Evolutionary conservation across 2,888 invertebrate genomes (phyloP).

Genomic region (Melikaiella ostensackeni): DNA sequence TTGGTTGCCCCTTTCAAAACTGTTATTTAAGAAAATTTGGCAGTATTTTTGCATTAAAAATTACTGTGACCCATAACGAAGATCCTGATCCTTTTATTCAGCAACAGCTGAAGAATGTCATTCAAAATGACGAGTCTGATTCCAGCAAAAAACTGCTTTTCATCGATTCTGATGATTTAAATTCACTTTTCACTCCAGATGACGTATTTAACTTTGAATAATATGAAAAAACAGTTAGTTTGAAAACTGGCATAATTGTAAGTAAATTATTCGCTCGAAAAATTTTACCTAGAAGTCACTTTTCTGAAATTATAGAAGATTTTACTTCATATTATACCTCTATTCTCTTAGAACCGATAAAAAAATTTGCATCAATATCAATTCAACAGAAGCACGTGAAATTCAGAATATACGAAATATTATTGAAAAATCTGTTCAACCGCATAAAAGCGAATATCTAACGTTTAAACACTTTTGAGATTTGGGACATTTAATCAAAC

Average conservation of each 20-base stretch:
- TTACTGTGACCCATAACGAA: background rate
- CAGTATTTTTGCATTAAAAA: background rate
- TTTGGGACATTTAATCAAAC: background rate
- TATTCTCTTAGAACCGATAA: background rate
- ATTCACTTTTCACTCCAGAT: background rate
- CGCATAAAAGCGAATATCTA: background rate
- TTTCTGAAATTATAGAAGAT: background rate
- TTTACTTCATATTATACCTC: background rate
- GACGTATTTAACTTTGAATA: background rate
- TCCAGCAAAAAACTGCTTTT: no score
- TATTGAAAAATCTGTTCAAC: background rate
- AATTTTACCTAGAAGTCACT: background rate
- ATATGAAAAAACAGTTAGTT: background rate
- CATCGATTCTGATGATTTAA: no score
- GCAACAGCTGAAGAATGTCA: no score
- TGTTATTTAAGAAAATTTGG: background rate
- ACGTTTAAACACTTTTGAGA: background rate
- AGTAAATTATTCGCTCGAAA: background rate
- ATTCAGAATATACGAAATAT: background rate
- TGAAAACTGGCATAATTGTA: background rate
- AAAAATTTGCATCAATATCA: background rate
- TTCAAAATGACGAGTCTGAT: no score
- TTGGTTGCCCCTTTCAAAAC: background rate
- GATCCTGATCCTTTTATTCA: background rate
- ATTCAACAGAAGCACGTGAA: background rate